Conservation (phyloP, 2,888 invertebrate genomes). For the Chesias legatella region DNA sequence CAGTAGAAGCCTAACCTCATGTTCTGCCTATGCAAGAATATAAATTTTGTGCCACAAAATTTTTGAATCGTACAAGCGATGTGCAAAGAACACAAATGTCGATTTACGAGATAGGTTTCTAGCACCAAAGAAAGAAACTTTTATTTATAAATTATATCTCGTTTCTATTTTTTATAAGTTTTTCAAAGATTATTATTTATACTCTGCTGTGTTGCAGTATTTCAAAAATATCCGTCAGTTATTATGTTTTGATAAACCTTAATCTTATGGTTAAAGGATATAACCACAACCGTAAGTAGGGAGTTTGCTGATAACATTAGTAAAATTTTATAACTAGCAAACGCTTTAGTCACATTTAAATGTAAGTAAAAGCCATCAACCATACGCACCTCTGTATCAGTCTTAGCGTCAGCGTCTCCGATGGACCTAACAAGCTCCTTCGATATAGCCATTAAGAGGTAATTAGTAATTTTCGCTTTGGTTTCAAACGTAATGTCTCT, state of each 20-base stretch:
- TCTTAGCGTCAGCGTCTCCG: slow-evolving; percentile 75
- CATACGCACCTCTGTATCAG: slow-evolving; percentile 74
- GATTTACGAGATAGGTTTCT: too few species aligned
- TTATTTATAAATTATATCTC: too few species aligned
- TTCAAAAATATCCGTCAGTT: slow-evolving; percentile 5
- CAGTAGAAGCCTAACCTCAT: too few species aligned
- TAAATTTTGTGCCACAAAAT: too few species aligned
- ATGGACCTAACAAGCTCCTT: slow-evolving; percentile 76
- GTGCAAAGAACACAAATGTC: too few species aligned
- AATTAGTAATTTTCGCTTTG: slow-evolving; percentile 76
- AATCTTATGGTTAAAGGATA: slow-evolving; percentile 13
- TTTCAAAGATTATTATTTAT: too few species aligned
- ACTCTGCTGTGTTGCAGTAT: too few species aligned
- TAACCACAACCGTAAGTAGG: slow-evolving; percentile 48
- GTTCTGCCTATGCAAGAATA: too few species aligned
- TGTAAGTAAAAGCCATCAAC: slow-evolving; percentile 31
- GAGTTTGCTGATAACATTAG: slow-evolving; percentile 38
- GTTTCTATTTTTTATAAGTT: too few species aligned
- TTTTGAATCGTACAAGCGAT: too few species aligned
- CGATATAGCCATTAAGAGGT: slow-evolving; percentile 75
- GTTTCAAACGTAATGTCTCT: slow-evolving; percentile 61
- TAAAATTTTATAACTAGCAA: slow-evolving; percentile 40
- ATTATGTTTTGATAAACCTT: slow-evolving; percentile 7
- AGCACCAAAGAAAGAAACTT: too few species aligned
- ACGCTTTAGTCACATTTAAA: slow-evolving; percentile 59